A percentile compares a stretch with the other conserved stretches of the same genome.
Conservation (phyloP, 2,113 vertebrate species). For the Lepisosteus oculatus region DNA sequence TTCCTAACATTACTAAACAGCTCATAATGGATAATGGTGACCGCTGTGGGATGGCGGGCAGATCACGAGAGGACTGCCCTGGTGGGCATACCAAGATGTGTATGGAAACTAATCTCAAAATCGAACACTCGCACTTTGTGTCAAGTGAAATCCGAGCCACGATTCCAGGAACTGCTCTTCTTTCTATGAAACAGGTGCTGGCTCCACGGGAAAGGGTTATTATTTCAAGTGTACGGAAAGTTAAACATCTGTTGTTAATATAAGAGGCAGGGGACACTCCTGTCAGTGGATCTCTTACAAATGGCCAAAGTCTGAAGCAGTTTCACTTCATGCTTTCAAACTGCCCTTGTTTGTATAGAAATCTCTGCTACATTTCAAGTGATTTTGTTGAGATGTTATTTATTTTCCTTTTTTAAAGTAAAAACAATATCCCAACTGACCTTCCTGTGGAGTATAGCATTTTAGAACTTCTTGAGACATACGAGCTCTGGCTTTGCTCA, state of each 20-base stretch:
- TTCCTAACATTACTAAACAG: not conserved
- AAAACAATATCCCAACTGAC: too few relatives aligned
- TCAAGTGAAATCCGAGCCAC: slow-evolving; percentile 4
- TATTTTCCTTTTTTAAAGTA: too few relatives aligned
- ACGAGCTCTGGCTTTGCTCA: slow-evolving; percentile 46
- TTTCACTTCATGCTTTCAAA: too few relatives aligned
- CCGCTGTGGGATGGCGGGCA: not conserved
- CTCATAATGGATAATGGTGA: slow-evolving; percentile 3
- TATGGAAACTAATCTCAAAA: slow-evolving; percentile 22
- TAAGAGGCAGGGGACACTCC: slow-evolving; percentile 4
- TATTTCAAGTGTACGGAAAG: not conserved
- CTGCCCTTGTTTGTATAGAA: too few relatives aligned
- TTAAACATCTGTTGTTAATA: slow-evolving; percentile 3
- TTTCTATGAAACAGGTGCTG: slow-evolving; percentile 19
- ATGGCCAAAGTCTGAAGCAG: not conserved
- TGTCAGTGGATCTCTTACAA: slow-evolving; percentile 41
- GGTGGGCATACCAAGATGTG: slow-evolving; percentile 10
- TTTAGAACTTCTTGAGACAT: slow-evolving; percentile 52
- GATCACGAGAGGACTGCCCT: not conserved
- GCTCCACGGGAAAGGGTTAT: slow-evolving; percentile 13
- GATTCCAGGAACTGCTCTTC: not conserved
- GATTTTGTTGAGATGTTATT: too few relatives aligned
- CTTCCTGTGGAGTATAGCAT: slow-evolving; percentile 43
- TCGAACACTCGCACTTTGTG: slow-evolving; percentile 16
- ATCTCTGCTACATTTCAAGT: too few relatives aligned